Percentiles rank a stretch among this genome's conserved stretches.
phyloP scores from a whole-genome alignment of 2,888 invertebrate genomes.

The Caenorhabditis afra region DNA sequence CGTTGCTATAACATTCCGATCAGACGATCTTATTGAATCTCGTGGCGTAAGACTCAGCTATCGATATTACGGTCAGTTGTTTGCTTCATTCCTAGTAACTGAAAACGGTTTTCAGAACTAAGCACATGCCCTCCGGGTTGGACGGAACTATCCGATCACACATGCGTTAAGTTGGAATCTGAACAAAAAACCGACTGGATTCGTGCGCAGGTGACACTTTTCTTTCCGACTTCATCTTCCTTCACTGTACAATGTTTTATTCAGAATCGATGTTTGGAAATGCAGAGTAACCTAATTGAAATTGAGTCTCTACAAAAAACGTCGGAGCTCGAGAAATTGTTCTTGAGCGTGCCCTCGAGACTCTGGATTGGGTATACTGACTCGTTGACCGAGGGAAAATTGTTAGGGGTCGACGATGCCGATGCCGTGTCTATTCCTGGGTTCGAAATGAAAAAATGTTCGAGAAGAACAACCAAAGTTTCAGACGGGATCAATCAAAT shows the following conservation, averaged over 20 bases:
- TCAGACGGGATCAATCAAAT: slow-evolving; percentile 10
- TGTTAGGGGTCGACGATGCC: slow-evolving; percentile 24
- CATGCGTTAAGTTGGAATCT: slow-evolving; percentile 24
- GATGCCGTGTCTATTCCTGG: slow-evolving; percentile 9
- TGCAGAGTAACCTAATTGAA: slow-evolving; percentile 31
- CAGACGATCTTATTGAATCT: slow-evolving; percentile 45
- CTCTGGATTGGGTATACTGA: slow-evolving; percentile 68
- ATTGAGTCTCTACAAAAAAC: slow-evolving; percentile 1
- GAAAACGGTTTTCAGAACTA: slow-evolving; percentile 21
- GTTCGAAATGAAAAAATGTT: slow-evolving; percentile 17
- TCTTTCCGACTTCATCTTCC: background rate
- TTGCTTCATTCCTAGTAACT: background rate
- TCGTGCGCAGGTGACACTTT: slow-evolving; percentile 21
- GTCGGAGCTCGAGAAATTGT: slow-evolving; percentile 17
- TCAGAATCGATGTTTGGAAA: slow-evolving; percentile 39
- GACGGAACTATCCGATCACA: slow-evolving; percentile 15
- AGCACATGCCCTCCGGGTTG: slow-evolving; percentile 43
- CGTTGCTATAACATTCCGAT: slow-evolving; percentile 33
- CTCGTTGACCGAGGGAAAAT: slow-evolving; percentile 51
- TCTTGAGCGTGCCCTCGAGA: slow-evolving; percentile 20
- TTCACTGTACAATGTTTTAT: background rate
- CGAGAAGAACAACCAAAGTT: background rate
- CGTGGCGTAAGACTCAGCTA: slow-evolving; percentile 51
- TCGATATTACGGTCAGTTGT: slow-evolving; percentile 45
- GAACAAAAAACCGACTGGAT: slow-evolving; percentile 42